These are phyloP conservation scores for Brachypodius melanocephalos DNA, from an alignment of 2,113 vertebrate species.

Conservation along the genomic window DNA sequence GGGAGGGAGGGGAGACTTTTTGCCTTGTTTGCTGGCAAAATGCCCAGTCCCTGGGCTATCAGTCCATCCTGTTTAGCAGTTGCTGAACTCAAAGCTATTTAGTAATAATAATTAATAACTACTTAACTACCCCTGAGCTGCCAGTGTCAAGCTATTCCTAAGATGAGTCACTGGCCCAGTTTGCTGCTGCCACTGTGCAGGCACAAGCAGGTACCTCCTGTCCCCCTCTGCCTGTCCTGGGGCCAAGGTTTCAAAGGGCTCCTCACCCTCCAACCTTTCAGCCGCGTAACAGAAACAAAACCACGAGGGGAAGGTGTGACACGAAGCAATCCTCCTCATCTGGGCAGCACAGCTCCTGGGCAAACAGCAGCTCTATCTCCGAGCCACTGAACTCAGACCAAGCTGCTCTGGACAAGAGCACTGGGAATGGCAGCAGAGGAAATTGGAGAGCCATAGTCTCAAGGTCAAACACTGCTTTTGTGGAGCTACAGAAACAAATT, in stretches of 20 bases:
- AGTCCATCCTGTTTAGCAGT: neutral
- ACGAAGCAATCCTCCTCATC: neutral
- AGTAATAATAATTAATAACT: neutral
- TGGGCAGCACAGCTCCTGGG: neutral
- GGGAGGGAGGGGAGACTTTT: neutral
- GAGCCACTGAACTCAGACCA: neutral
- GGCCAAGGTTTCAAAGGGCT: neutral
- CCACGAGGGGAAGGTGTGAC: rapidly evolving
- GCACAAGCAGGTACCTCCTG: neutral
- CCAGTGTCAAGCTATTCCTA: neutral
- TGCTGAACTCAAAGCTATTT: neutral
- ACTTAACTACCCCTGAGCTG: neutral
- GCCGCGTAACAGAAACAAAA: neutral
- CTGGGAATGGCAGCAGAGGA: neutral
- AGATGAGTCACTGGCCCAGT: neutral
- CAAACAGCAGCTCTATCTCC: neutral
- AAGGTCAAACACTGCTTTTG: neutral
- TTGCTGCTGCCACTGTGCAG: neutral
- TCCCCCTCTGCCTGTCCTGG: neutral
- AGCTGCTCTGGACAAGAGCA: neutral
- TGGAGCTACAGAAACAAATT: neutral
- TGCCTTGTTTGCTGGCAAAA: neutral
- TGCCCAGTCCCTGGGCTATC: neutral
- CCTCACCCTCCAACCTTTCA: neutral
- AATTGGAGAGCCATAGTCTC: neutral